Evolutionary conservation across 2,113 vertebrate genomes (phyloP).

Genomic region (Periophthalmus modestus): DNA sequence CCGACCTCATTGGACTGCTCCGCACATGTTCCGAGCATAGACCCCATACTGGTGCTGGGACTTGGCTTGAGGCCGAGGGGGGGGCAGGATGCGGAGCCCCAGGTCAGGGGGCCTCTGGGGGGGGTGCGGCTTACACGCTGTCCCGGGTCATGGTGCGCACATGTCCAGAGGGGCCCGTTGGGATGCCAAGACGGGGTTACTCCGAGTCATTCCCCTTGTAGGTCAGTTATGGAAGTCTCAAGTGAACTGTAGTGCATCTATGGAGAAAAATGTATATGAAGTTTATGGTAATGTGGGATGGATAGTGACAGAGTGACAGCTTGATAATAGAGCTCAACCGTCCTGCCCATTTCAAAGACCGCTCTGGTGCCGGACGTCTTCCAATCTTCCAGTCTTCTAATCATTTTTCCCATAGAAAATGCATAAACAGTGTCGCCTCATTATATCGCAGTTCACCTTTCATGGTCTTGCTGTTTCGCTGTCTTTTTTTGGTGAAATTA

Average conservation of each 20-base stretch:
- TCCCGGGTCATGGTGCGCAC: neutral
- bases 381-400: no score
- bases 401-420: no score
- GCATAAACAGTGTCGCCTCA: no score
- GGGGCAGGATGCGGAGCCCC: constrained; percentile 3
- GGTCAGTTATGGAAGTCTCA: neutral
- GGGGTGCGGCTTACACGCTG: neutral
- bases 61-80: neutral
- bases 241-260: neutral
- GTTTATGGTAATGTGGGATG: no score
- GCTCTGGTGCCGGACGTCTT: no score
- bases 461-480: no score
- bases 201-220: neutral
- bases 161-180: neutral
- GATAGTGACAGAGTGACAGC: no score
- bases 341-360: no score
- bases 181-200: neutral
- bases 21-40: neutral
- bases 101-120: neutral
- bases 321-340: no score
- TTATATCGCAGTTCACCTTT: no score
- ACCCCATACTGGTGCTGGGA: neutral
- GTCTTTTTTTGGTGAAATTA: no score
- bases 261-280: no score
- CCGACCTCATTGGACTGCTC: neutral